These are phyloP conservation scores for Taphrorychus bicolor DNA, from an alignment of 2,888 invertebrate genomes.

Conservation along the genomic window DNA sequence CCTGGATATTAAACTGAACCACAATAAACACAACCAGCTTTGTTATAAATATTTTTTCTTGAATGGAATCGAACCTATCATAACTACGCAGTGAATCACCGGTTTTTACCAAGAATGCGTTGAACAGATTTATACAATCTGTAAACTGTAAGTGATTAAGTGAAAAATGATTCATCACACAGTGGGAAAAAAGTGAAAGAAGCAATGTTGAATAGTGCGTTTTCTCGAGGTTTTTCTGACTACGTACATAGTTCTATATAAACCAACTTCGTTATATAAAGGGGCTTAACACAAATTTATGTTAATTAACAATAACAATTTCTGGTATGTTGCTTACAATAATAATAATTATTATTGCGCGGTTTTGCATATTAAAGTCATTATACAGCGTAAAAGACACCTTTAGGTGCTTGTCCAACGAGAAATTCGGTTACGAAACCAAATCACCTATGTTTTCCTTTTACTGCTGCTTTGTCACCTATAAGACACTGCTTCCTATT, in stretches of 20 bases:
- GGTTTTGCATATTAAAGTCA: neutral
- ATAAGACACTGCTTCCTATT: neutral
- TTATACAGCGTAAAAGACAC: neutral
- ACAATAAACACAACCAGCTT: conserved; percentile 25
- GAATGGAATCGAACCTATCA: conserved; percentile 16
- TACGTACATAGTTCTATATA: too few species aligned
- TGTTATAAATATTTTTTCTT: conserved; percentile 29
- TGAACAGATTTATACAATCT: neutral
- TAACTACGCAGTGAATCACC: conserved; percentile 21
- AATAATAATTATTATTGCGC: conserved; percentile 4
- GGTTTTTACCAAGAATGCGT: conserved; percentile 20
- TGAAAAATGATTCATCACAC: neutral
- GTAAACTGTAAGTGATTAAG: neutral
- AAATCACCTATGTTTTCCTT: neutral
- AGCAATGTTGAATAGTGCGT: neutral
- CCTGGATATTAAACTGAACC: neutral
- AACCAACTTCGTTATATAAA: too few species aligned
- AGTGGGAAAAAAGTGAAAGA: neutral
- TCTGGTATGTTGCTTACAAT: conserved; percentile 26
- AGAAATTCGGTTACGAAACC: conserved; percentile 8
- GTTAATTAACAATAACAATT: conserved; percentile 13
- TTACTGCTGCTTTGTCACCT: neutral
- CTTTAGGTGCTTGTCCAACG: neutral
- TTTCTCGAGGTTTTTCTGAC: too few species aligned
- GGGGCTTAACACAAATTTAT: neutral